Percentiles rank a stretch among this genome's conserved stretches.
Conservation (phyloP, 2,888 invertebrate species). For the Rhynchonema sp. region DNA sequence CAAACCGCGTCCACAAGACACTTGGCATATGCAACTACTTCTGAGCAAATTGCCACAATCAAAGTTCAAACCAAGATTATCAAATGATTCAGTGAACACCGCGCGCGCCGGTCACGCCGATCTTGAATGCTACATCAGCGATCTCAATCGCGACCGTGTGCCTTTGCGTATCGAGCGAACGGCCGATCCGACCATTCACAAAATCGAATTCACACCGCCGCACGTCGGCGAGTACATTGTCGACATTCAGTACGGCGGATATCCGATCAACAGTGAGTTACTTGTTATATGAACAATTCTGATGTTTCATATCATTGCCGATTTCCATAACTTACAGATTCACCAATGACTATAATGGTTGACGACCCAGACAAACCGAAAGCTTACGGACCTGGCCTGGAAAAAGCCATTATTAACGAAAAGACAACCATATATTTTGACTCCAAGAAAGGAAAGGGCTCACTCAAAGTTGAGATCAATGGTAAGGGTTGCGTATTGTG, state of each 20-base stretch:
- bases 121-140: constrained; percentile 10
- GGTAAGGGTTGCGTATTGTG: constrained; percentile 7
- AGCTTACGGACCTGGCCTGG: constrained; percentile 36
- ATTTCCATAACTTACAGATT: constrained; percentile 12
- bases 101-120: neutral
- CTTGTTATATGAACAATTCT: neutral
- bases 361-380: constrained; percentile 18
- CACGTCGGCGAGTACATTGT: constrained; percentile 21
- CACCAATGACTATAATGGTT: constrained; percentile 16
- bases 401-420: constrained; percentile 34
- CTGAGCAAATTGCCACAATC: no score
- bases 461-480: constrained; percentile 19
- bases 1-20: neutral
- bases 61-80: no score
- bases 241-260: constrained; percentile 20
- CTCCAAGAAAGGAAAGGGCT: constrained; percentile 27
- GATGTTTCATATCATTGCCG: no score
- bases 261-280: constrained; percentile 19
- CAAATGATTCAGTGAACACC: neutral
- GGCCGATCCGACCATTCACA: constrained; percentile 15
- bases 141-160: constrained; percentile 18
- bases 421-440: constrained; percentile 35
- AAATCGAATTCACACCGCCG: constrained; percentile 21
- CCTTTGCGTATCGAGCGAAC: constrained; percentile 15
- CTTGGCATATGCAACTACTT: neutral